Base-by-base conservation (phyloP, 1,140 invertebrate genomes). In the Zaprionus capensis region DNA sequence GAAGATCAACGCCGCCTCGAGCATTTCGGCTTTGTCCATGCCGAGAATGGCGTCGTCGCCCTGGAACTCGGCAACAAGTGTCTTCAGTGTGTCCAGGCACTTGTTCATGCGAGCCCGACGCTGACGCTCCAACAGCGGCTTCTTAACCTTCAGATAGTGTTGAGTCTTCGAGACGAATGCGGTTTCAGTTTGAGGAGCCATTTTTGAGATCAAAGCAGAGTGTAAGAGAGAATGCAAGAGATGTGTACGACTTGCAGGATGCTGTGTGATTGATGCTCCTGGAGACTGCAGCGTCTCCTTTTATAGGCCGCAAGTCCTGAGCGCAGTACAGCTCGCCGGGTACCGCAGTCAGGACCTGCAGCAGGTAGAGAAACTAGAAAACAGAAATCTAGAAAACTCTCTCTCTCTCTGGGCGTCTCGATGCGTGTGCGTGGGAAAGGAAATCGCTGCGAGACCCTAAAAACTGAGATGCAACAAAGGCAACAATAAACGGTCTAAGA, bases 1-100 rank as follows among this genome's bases (percentile, higher is more conserved):
- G 93, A 97, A 96, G 78, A 96, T 96, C 51, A 98, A 97, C 9
- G 97, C 97, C 92, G 98, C 94, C 93, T 99, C 98, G 71, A 99
- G 94, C 91, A 99, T 99, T 93, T 99, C 98, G 20, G 98, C 98
- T 93, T 99, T 99, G 93, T 99, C 98, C 91, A 99, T 93, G 88
- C 99, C 98, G 34, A 97, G 96, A 34, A 98, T 97, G 92, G 96
- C 96, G 93, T 97, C 97, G 92, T 98, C 97, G 67, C 97, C 97
- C 93, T 98, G 97, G 71, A 97, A 97, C 82, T 96, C 96, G 75
- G 98, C 96, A 95, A 99, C 98, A 76, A 99, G 93, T 86, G 97
- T 96, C 93, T 99, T 99, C 56, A 99, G 94, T 91, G 98, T 97
- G 92, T 98, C 97, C 82, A 99, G 94, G 93, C 97, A 99, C 66